Percentiles rank a stretch among this genome's conserved stretches.
Conservation (phyloP, 2,888 invertebrate species). For the Lasiommata megera region DNA sequence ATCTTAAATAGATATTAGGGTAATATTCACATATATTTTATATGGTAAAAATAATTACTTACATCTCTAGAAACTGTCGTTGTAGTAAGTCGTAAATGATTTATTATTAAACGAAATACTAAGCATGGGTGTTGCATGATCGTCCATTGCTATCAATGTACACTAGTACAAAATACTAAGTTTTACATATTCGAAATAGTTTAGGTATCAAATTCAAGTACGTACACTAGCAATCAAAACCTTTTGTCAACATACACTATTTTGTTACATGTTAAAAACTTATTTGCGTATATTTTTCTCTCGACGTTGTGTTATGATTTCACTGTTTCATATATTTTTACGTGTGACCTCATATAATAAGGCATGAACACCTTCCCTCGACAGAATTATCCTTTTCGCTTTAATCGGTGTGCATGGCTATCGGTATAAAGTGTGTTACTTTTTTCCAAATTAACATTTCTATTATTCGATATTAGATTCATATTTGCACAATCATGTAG, state of each 20-base stretch:
- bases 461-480: constrained; percentile 48
- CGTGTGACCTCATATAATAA: constrained; percentile 73
- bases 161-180: not conserved
- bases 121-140: constrained; percentile 36
- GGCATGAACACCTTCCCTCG: constrained; percentile 58
- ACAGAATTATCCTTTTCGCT: constrained; percentile 53
- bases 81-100: constrained; percentile 23
- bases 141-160: constrained; percentile 17
- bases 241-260: not conserved
- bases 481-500: constrained; percentile 64
- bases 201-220: not conserved
- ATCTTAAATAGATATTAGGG: constrained; percentile 9
- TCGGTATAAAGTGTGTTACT: constrained; percentile 49
- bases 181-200: not conserved
- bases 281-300: constrained; percentile 47
- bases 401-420: constrained; percentile 74
- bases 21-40: constrained; percentile 16
- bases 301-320: constrained; percentile 51
- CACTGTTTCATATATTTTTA: constrained; percentile 46
- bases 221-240: not conserved
- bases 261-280: constrained; percentile 35
- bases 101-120: constrained; percentile 33
- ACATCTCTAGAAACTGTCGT: constrained; percentile 23
- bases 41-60: constrained; percentile 10
- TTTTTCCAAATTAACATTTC: constrained; percentile 49